Conservation (phyloP, 2,797 vertebrate species). For the Falco concolor region DNA sequence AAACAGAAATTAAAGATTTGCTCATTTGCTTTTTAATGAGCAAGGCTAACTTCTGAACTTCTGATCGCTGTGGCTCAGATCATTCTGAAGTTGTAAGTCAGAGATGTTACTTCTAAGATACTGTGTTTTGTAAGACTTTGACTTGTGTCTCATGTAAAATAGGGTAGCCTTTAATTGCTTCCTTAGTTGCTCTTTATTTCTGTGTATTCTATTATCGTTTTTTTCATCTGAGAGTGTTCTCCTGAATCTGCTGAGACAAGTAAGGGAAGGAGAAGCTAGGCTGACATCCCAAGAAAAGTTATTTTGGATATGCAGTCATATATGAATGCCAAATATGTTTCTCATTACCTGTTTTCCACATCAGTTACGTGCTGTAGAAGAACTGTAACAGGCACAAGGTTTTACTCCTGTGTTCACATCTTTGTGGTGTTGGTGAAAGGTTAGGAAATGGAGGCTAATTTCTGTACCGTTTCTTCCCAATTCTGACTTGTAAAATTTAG, state of each 20-base stretch:
- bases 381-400: neutral
- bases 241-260: neutral
- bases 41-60: neutral
- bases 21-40: constrained; percentile 11
- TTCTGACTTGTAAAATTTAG: neutral
- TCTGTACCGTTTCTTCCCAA: neutral
- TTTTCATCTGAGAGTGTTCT: neutral
- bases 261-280: neutral
- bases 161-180: neutral
- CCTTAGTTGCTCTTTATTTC: neutral
- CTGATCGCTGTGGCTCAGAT: neutral
- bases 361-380: neutral
- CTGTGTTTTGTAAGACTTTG: neutral
- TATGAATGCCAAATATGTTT: neutral
- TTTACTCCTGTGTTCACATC: neutral
- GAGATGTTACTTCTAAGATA: neutral
- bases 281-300: neutral
- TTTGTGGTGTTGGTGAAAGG: neutral
- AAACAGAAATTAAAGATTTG: neutral
- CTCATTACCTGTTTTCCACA: neutral
- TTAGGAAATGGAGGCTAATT: neutral
- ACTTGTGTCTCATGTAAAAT: neutral
- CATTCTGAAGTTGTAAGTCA: neutral
- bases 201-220: neutral
- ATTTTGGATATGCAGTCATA: neutral